Evolutionary conservation across 2,797 vertebrate species (phyloP), one percentile per base, ranked within the genome.

Genomic region (Chelonia mydas): DNA sequence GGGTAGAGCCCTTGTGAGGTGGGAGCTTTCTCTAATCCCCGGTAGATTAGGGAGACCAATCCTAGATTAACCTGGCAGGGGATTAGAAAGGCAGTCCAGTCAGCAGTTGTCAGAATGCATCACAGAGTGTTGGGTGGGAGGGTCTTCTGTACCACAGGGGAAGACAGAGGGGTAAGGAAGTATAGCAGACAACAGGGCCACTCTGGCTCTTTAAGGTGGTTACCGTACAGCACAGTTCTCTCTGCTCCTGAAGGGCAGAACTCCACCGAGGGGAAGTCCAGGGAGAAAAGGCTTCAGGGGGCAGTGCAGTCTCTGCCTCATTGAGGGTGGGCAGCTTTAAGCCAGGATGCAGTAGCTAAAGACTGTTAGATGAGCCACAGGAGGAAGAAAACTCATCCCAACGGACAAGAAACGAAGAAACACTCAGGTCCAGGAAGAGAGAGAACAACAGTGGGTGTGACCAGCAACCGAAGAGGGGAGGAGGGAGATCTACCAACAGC

Each of bases 51-150:
- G 92, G 86, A 96, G 90, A 96, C 94, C 90, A 97, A 96, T 95
- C 97, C 93, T 68, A 79, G 96, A 95, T 97, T 98, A 97, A 97
- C 93, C 92, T 94, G 91, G 12, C n/a, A 89, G 90, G 86, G 87
- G 95, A 96, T 97, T 95, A 93, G 83, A 96, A 95, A 93, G 89
- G 87, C 8, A 72, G 55, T 96, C 54, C 84, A 55, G 6, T 45
- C n/a, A 12, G 61, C 76, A 31, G 19, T 57, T 89, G 88, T 49
- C 27, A 83, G 89, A 91, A 92, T 1, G 2, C 86, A 84, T 4
- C 17, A 0, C 81, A 90, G 81, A 76, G 51, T 50, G 84, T 27
- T 0, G 0, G 2, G 5, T 27, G 53, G 61, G 88, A 86, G 37
- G 1, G 9, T 85, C 51, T 28, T 27, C 15, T 4, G 50, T 51